Evolutionary conservation across 2,113 vertebrate genomes (phyloP).

Genomic region (Myotis yumanensis): DNA sequence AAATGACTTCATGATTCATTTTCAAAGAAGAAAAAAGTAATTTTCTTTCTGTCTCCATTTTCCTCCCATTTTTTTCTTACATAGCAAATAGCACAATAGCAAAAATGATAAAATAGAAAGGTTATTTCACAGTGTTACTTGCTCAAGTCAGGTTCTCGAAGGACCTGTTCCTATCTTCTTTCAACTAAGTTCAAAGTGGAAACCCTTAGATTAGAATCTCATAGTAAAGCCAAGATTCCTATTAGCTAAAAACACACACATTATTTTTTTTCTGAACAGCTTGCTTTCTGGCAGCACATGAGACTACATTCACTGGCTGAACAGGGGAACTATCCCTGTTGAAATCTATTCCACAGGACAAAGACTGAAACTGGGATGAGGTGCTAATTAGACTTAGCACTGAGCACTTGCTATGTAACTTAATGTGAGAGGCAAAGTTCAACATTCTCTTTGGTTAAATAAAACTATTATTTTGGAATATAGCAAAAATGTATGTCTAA

Average conservation of each 20-base stretch:
- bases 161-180: slow-evolving; percentile 48
- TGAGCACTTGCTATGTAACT: not conserved
- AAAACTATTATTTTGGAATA: not conserved
- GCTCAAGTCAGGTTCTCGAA: slow-evolving; percentile 16
- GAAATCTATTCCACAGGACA: not conserved
- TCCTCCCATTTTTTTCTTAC: slow-evolving; percentile 6
- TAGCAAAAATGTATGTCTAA: not conserved
- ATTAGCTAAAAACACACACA: not conserved
- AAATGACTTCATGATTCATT: slow-evolving; percentile 46
- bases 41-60: slow-evolving; percentile 39
- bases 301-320: not conserved
- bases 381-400: not conserved
- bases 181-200: slow-evolving; percentile 17
- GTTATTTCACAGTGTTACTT: slow-evolving; percentile 39
- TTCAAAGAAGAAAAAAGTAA: slow-evolving; percentile 28
- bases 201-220: slow-evolving; percentile 23
- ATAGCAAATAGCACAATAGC: slow-evolving; percentile 28
- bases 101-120: slow-evolving; percentile 55
- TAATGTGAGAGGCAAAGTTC: not conserved
- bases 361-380: not conserved
- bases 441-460: not conserved
- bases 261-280: slow-evolving; percentile 17
- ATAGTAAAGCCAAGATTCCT: not conserved
- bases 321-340: not conserved
- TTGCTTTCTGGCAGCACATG: not conserved